Evolutionary conservation across 2,113 vertebrate genomes (phyloP).

Genomic region (Sturnus vulgaris): DNA sequence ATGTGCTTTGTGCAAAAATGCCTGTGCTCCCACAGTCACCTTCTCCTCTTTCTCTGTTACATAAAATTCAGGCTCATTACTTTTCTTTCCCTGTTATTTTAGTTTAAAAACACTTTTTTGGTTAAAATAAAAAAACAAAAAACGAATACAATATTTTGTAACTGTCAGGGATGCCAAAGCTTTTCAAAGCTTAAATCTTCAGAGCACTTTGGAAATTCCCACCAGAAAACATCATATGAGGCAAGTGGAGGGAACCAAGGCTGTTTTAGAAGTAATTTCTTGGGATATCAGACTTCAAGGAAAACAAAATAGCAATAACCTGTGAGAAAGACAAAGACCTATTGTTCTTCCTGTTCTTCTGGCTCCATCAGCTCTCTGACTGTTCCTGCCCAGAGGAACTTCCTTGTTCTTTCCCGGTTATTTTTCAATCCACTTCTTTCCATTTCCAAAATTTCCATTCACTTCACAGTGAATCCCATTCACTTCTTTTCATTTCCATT

Average conservation of each 20-base stretch:
- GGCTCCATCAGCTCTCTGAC: background rate
- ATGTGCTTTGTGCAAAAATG: background rate
- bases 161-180: background rate
- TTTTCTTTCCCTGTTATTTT: background rate
- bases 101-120: background rate
- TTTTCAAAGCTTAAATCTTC: background rate
- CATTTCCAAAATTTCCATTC: background rate
- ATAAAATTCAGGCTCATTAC: background rate
- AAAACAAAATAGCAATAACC: background rate
- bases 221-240: background rate
- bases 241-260: background rate
- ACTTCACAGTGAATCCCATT: too few species aligned
- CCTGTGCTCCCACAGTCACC: background rate
- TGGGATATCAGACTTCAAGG: background rate
- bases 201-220: background rate
- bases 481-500: too few species aligned
- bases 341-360: constrained; percentile 18
- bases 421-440: background rate
- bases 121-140: background rate
- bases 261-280: background rate
- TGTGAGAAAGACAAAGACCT: background rate
- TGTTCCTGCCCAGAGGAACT: background rate
- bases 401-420: background rate
- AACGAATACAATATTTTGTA: background rate
- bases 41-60: background rate